Evolutionary conservation across 1,140 invertebrate genomes (phyloP), one percentile per base, ranked within the genome.

Genomic region (Myzus persicae): DNA sequence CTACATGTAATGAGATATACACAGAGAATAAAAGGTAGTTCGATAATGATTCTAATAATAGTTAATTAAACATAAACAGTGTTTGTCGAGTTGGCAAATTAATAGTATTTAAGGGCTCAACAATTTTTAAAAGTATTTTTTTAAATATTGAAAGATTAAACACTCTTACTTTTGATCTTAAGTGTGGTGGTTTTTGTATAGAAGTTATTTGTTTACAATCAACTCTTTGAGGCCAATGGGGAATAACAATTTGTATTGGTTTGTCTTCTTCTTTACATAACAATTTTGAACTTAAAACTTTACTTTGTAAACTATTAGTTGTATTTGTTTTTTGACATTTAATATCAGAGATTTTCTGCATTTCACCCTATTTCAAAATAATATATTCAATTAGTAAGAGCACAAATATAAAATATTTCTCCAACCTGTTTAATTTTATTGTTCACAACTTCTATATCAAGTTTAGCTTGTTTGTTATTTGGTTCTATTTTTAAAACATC

Each of bases 401-500:
- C 20, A 24, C 20, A 24, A 40, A 24, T 22, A 51, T 20, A 0
- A 40, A 22, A 42, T 51, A 2, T 40, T 40, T 0, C 26, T 59
- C 38, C 9, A 67, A 90, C 89, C 88, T 59, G 22, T 40, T 90
- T 90, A 24, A 59, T 59, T 67, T 90, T 59, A 42, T 48, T 95
- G 93, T 40, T 90, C 0, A 95, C 84, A 95, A 93, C 93, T 44
- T 93, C 94, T 40, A 94, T 67, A 92, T 94, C 93, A 40, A 38
- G 11, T 85, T 94, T 93, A 31, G 93, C 93, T 89, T 94, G 95
- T n/a, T 94, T 92, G 36, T 98, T 98, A 20, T 96, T 95, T 0
- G 97, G 97, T 94, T 98, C 97, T 42, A 98, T 94, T 94, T 96
- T 95, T 40, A 98, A 94, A 0, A 98, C 95, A 94, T 96, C 96